phyloP scores from a whole-genome alignment of 2,113 vertebrate species.

The Falcunculus frontatus region DNA sequence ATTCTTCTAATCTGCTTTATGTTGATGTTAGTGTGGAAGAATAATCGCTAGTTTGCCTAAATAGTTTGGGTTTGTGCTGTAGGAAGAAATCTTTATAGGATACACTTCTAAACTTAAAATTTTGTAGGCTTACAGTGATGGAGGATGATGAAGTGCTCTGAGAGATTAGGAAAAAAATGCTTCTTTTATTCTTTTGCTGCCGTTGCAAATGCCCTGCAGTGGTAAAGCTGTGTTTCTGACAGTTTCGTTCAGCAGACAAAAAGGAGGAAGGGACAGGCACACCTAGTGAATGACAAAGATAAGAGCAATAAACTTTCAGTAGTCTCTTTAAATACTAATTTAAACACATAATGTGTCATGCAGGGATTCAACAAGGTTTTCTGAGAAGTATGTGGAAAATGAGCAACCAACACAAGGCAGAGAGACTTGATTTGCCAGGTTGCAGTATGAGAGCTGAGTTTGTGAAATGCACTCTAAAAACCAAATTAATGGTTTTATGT shows the following conservation, averaged over 20 bases:
- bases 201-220: not conserved
- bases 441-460: not conserved
- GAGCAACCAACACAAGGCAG: not conserved
- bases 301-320: not conserved
- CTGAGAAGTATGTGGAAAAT: not conserved
- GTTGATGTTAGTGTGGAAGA: conserved; percentile 35
- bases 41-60: conserved; percentile 20
- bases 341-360: not conserved
- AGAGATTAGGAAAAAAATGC: not conserved
- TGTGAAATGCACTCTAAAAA: not conserved
- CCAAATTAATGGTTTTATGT: not conserved
- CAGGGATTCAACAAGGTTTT: not conserved
- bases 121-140: not conserved
- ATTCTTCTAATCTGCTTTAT: conserved; percentile 54
- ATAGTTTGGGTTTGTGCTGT: conserved; percentile 14
- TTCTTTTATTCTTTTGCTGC: not conserved
- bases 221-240: not conserved
- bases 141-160: not conserved
- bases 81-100: not conserved
- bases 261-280: not conserved
- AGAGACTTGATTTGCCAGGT: not conserved
- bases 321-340: not conserved
- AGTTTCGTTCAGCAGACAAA: not conserved
- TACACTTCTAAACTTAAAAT: conserved; percentile 7
- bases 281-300: not conserved